Base-by-base conservation (phyloP, 2,888 invertebrate species). In the Atrina japonica region DNA sequence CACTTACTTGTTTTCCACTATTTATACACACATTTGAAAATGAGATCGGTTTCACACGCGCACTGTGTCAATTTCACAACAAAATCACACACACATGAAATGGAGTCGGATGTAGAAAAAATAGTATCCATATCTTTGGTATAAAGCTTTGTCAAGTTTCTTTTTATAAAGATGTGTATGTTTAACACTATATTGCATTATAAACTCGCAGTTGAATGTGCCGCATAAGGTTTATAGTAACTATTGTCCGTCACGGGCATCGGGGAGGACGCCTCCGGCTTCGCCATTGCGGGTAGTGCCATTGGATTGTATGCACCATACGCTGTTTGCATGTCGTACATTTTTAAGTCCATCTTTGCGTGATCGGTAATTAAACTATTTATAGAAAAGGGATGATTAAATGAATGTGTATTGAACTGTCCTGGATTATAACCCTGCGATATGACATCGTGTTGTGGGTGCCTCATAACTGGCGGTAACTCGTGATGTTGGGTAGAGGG, bases 341-440 rank as follows among this genome's bases (percentile, higher is more conserved):
- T 73, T 74, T 78, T 97, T 85, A 96, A 94, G 91, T 97, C 97
- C 80, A 96, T 93, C 91, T 96, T 96, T 80, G 95, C 94, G 90
- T 96, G 96, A 63, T 86, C 86, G 25, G 88, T 97, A 77, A 98
- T 93, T 89, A 98, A 93, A 91, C 97, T 94, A 86, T 96, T 97
- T 91, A 98, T 98, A 90, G 96, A 96, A 92, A 98, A 98, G 27
- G 97, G 97, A 90, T 97, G 97, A 94, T 95, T 90, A 76, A 88
- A 89, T 29, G 88, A 86, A 79, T 90, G 89, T 40, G 88, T 88
- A 76, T 89, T 88, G 65, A 89, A 78, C 66, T 86, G 88, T 60
- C 87, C 87, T 27, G 83, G 83, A 64, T 80, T 77, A 50, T 72
- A 72, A 2, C 64, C 67, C 52, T 76, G 76, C 2, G 70, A 60